These are phyloP conservation scores for Amyelois transitella DNA, from an alignment of 1,140 invertebrate genomes.

Conservation along the genomic window DNA sequence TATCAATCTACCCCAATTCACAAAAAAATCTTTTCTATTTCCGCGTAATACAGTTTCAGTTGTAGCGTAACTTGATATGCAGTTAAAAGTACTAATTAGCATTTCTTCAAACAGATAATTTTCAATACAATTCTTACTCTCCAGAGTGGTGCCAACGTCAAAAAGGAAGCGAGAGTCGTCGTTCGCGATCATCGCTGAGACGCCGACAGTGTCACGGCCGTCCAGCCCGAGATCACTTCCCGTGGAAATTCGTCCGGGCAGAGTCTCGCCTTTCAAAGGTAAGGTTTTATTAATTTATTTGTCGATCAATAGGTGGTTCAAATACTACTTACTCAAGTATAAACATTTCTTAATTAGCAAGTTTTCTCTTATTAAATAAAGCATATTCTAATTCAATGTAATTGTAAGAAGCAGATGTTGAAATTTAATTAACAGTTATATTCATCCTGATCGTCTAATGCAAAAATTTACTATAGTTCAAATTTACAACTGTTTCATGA, in stretches of 20 bases:
- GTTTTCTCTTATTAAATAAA: too few relatives aligned
- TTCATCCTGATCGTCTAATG: too few relatives aligned
- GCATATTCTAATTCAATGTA: too few relatives aligned
- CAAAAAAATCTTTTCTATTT: too few relatives aligned
- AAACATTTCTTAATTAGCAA: background rate
- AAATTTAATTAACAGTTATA: too few relatives aligned
- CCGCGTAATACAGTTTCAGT: too few relatives aligned
- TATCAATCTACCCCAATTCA: too few relatives aligned
- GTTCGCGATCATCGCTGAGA: conserved; percentile 66
- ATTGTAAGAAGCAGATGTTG: too few relatives aligned
- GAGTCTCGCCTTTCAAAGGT: conserved; percentile 71
- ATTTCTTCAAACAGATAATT: background rate
- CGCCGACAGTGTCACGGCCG: conserved; percentile 38
- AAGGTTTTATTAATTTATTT: conserved; percentile 10
- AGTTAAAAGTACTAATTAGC: too few relatives aligned
- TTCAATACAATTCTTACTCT: conserved; percentile 10
- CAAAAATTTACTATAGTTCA: too few relatives aligned
- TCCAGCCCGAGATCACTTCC: conserved; percentile 50
- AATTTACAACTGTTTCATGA: too few relatives aligned
- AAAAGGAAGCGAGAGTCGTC: conserved; percentile 60
- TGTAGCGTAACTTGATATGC: too few relatives aligned
- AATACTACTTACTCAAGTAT: background rate
- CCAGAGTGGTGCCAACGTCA: conserved; percentile 58
- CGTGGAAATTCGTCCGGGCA: conserved; percentile 38
- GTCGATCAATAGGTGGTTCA: background rate